These are phyloP conservation scores for Agrilus mali DNA, from an alignment of 2,888 invertebrate genomes.

Conservation along the genomic window DNA sequence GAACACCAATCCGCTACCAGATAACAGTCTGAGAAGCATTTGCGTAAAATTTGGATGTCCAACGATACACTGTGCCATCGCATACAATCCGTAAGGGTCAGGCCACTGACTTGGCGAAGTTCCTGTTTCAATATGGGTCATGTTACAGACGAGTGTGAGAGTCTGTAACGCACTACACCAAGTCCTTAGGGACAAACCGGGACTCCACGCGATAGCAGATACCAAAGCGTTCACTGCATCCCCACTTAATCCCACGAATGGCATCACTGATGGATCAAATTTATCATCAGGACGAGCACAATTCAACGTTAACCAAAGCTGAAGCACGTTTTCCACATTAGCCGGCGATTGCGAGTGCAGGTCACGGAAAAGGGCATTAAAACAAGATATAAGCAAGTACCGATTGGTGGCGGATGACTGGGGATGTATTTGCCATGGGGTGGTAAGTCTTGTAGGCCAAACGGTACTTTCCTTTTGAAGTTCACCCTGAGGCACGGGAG, in stretches of 20 bases:
- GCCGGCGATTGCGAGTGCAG: slow-evolving; percentile 55
- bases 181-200: slow-evolving; percentile 56
- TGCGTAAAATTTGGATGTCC: slow-evolving; percentile 55
- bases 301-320: slow-evolving; percentile 80
- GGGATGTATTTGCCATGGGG: slow-evolving; percentile 40
- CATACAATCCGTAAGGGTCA: slow-evolving; percentile 29
- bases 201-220: slow-evolving; percentile 51
- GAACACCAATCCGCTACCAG: slow-evolving; percentile 46
- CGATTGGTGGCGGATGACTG: slow-evolving; percentile 32
- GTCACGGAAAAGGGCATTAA: slow-evolving; percentile 56
- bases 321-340: slow-evolving; percentile 71
- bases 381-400: slow-evolving; percentile 55
- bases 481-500: slow-evolving; percentile 30
- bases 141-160: slow-evolving; percentile 59
- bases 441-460: slow-evolving; percentile 34
- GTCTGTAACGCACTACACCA: slow-evolving; percentile 72
- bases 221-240: slow-evolving; percentile 54
- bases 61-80: slow-evolving; percentile 50
- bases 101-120: slow-evolving; percentile 12
- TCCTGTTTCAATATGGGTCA: slow-evolving; percentile 17
- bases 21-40: slow-evolving; percentile 52
- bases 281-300: slow-evolving; percentile 34
- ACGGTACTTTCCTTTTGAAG: slow-evolving; percentile 32
- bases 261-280: slow-evolving; percentile 44
- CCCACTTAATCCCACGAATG: slow-evolving; percentile 51